Evolutionary conservation across 2,888 invertebrate genomes (phyloP), one percentile per base, ranked within the genome.

Genomic region (Megaustenia siamemsis): DNA sequence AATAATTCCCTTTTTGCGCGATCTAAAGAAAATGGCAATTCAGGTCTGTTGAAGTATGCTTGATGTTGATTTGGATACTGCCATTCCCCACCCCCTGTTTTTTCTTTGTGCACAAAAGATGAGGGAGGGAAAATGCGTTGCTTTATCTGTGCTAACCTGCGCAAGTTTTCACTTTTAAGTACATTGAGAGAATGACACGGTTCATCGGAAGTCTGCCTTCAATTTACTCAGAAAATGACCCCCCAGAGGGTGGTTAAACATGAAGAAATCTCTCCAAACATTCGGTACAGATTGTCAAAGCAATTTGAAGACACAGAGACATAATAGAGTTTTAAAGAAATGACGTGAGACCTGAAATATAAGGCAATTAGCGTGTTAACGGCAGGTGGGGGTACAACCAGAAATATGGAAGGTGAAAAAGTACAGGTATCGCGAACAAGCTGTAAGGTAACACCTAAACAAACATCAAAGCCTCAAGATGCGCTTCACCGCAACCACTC

Each of bases 401-500:
- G 28, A n/a, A 32, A 18, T 49, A 45, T 28, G 12, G n/a, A 28
- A 43, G 28, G 28, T 28, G 35, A 28, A 28, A 73, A 73, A 49
- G 49, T 18, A 45, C n/a, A 21, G 40, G 28, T n/a, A 43, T 12
- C 10, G 12, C 28, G 43, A 45, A 49, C 45, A 49, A 1, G 32
- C 4, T 21, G 18, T 18, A 73, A 18, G 28, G 18, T 24, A 73
- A 49, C 73, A 73, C 45, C 73, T 28, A 73, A 49, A 2, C 49
- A 49, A 73, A 73, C 73, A 45, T 49, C 73, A 49, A 32, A 49
- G n/a, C n/a, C 73, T 15, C 21, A 15, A 32, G 28, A 73, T 69
- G 24, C n/a, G 40, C 69, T 5, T 24, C 2, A 10, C 69, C 21
- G 12, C 24, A 18, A 4, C 69, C 43, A 10, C n/a, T 1, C 21